Evolutionary conservation across 30 jellyfish, hydroid and myxozoan genomes (phyloP).

Genomic region (Mastigias papua): DNA sequence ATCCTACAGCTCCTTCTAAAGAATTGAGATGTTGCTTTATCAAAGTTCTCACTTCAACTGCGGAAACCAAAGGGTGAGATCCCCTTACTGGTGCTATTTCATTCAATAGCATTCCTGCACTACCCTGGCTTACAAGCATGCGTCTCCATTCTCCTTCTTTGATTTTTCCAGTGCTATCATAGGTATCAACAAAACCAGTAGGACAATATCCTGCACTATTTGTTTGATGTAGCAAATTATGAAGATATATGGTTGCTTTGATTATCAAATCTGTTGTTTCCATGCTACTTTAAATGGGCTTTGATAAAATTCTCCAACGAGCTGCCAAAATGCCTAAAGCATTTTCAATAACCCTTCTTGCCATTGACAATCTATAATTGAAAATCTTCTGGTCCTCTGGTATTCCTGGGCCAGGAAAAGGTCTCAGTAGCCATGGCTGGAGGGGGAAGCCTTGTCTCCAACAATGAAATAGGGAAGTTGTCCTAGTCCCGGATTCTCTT

Average conservation of each 20-base stretch:
- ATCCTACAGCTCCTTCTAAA: background rate
- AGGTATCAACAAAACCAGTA: background rate
- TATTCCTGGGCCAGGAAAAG: background rate
- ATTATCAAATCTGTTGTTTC: background rate
- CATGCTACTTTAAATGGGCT: background rate
- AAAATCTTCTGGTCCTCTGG: background rate
- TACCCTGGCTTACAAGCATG: background rate
- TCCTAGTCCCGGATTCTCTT: background rate
- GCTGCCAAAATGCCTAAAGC: background rate
- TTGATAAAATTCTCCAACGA: background rate
- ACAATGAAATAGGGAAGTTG: background rate
- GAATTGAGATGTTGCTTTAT: background rate
- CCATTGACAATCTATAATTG: background rate
- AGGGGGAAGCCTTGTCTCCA: background rate
- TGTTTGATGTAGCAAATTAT: background rate
- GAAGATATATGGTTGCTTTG: background rate
- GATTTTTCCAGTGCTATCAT: background rate
- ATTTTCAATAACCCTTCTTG: background rate
- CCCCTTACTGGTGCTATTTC: background rate
- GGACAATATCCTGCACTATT: background rate
- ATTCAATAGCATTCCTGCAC: background rate
- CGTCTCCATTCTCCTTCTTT: background rate
- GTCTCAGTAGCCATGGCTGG: background rate
- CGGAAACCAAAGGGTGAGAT: background rate
- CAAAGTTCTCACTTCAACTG: background rate